Evolutionary conservation across 2,113 vertebrate species (phyloP).

Genomic region (Noctilio leporinus): DNA sequence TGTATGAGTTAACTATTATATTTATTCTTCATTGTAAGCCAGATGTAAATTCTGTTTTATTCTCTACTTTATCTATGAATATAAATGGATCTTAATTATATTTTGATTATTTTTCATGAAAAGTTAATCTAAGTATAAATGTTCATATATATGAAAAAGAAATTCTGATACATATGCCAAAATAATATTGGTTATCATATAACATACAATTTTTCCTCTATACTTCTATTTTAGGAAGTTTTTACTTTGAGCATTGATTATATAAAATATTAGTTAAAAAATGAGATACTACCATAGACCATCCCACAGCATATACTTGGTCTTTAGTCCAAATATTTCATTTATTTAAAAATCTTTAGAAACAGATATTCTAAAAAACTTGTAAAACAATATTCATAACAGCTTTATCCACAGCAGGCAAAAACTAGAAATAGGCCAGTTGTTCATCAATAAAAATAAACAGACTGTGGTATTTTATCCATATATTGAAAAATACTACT

Average conservation of each 20-base stretch:
- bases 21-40: background rate
- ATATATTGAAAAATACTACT: background rate
- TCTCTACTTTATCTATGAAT: background rate
- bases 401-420: background rate
- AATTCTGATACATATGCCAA: background rate
- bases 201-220: no score
- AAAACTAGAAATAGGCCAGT: background rate
- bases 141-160: background rate
- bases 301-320: no score
- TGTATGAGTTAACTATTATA: background rate
- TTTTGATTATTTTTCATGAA: background rate
- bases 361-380: background rate
- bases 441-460: background rate
- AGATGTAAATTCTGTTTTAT: background rate
- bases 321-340: background rate
- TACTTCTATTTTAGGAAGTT: no score
- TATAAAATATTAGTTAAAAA: no score
- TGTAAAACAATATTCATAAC: background rate
- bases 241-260: background rate
- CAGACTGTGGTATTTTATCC: background rate
- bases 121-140: background rate
- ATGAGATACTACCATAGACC: no score
- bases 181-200: background rate
- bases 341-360: background rate
- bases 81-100: background rate